A percentile compares a stretch with the other conserved stretches of the same genome.
Evolutionary conservation across 2,113 vertebrate genomes (phyloP).

Genomic region (Phyllostomus hastatus): DNA sequence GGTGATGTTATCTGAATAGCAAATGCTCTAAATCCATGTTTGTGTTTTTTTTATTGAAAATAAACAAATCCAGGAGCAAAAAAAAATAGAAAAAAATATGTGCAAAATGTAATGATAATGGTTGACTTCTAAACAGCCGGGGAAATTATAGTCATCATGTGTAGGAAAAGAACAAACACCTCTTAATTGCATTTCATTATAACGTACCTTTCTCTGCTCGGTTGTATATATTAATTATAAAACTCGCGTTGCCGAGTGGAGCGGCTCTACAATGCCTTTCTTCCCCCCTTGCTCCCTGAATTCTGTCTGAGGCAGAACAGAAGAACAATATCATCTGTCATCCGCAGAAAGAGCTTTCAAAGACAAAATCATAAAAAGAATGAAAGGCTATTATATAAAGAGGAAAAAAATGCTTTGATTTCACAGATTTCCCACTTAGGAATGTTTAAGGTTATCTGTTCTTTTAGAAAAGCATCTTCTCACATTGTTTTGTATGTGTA

Average conservation of each 20-base stretch:
- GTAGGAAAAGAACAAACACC: conserved; percentile 88
- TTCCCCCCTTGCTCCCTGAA: conserved; percentile 78
- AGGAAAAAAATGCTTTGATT: conserved; percentile 85
- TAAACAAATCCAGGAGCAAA: conserved; percentile 83
- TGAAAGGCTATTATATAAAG: conserved; percentile 87
- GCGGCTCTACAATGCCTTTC: conserved; percentile 82
- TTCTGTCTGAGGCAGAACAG: conserved; percentile 85
- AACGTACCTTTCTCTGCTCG: conserved; percentile 86
- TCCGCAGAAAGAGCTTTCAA: conserved; percentile 85
- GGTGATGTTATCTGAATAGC: conserved; percentile 79
- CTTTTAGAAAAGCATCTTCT: conserved; percentile 80
- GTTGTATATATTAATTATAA: conserved; percentile 93
- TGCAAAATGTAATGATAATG: conserved; percentile 85
- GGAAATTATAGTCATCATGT: conserved; percentile 88
- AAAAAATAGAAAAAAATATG: conserved; percentile 75
- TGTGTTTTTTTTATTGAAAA: conserved; percentile 82
- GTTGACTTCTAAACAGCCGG: conserved; percentile 87
- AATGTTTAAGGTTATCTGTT: conserved; percentile 86
- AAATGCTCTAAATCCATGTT: conserved; percentile 78
- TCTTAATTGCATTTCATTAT: conserved; percentile 91
- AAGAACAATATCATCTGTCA: conserved; percentile 91
- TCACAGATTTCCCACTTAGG: conserved; percentile 83
- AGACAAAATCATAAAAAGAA: conserved; percentile 90
- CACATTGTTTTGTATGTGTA: conserved; percentile 79
- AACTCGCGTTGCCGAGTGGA: conserved; percentile 84